Evolutionary conservation across 2,888 invertebrate species (phyloP).

Genomic region (Caenorhabditis doughertyi): DNA sequence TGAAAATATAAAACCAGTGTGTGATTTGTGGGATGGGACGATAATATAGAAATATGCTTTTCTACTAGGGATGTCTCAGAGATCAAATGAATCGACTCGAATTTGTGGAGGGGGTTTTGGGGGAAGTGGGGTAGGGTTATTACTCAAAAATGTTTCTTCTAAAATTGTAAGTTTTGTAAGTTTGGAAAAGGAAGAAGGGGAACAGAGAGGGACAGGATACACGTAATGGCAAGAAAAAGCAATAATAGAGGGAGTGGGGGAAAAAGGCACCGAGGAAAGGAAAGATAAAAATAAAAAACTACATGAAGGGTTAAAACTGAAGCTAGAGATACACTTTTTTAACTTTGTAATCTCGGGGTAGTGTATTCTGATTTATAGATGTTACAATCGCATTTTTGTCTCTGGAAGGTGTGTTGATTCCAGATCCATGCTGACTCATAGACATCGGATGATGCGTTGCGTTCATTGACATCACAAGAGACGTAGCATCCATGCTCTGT

Average conservation of each 20-base stretch:
- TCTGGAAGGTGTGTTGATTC: slow-evolving; percentile 73
- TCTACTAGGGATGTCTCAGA: slow-evolving; percentile 4
- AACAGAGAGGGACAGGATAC: slow-evolving; percentile 11
- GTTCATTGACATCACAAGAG: slow-evolving; percentile 72
- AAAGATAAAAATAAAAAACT: neutral
- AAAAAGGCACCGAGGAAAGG: slow-evolving; percentile 39
- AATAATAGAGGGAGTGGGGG: neutral
- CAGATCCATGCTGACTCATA: slow-evolving; percentile 69
- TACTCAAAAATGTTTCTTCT: no score
- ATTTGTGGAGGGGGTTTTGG: neutral
- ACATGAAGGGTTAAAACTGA: neutral
- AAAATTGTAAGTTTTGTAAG: slow-evolving; percentile 31
- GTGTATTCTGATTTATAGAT: slow-evolving; percentile 75
- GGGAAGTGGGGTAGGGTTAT: neutral
- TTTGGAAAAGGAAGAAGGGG: neutral
- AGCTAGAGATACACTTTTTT: slow-evolving; percentile 81
- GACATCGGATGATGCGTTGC: slow-evolving; percentile 68
- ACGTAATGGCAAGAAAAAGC: slow-evolving; percentile 55
- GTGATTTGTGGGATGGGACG: neutral
- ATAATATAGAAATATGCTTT: slow-evolving; percentile 18
- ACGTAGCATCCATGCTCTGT: slow-evolving; percentile 75
- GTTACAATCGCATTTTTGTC: slow-evolving; percentile 76
- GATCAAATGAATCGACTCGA: slow-evolving; percentile 34
- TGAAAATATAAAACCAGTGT: slow-evolving; percentile 1
- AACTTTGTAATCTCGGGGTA: slow-evolving; percentile 82